Evolutionary conservation across 2,888 invertebrate genomes (phyloP).

Genomic region (Seladonia tumulorum): DNA sequence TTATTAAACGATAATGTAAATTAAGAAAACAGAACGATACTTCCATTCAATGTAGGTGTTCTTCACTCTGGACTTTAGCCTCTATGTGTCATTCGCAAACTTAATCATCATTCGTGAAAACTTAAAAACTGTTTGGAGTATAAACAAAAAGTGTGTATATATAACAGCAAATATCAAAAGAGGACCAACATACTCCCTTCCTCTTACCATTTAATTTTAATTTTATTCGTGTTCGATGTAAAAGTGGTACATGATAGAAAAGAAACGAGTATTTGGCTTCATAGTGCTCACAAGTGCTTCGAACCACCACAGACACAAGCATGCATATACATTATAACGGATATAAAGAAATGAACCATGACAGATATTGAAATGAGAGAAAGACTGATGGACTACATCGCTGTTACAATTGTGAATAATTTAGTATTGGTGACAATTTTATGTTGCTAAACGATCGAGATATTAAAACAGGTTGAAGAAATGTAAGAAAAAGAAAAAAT

Average conservation of each 20-base stretch:
- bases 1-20: constrained; percentile 72
- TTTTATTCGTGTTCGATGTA: constrained; percentile 38
- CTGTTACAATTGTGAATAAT: constrained; percentile 66
- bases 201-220: constrained; percentile 51
- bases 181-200: constrained; percentile 65
- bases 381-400: constrained; percentile 80
- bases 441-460: constrained; percentile 44
- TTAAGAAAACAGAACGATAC: constrained; percentile 53
- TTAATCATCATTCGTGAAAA: constrained; percentile 44
- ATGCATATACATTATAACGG: constrained; percentile 59
- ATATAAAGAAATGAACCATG: constrained; percentile 76
- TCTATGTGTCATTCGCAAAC: constrained; percentile 37
- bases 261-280: constrained; percentile 39
- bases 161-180: constrained; percentile 52
- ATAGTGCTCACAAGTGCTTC: constrained; percentile 57
- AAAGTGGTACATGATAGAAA: constrained; percentile 27
- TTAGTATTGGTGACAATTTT: constrained; percentile 60
- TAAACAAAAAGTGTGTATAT: constrained; percentile 40
- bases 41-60: constrained; percentile 49
- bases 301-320: constrained; percentile 68
- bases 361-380: constrained; percentile 81
- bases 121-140: constrained; percentile 36
- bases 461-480: constrained; percentile 23
- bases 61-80: constrained; percentile 26
- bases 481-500: constrained; percentile 8